Evolutionary conservation across 2,888 invertebrate species (phyloP).

Genomic region (Acrobasis consociella): DNA sequence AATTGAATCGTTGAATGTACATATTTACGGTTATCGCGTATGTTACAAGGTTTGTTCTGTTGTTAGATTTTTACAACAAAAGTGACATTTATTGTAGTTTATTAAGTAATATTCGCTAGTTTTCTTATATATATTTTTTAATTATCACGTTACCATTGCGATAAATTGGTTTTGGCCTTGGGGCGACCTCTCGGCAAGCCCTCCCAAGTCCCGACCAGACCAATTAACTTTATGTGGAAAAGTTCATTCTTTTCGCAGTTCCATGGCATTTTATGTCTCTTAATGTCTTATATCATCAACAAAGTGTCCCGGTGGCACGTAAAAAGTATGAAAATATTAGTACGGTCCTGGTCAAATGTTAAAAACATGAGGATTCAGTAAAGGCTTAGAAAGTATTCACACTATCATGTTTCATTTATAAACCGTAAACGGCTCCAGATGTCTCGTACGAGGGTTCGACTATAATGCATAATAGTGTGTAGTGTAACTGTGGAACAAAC

Average conservation of each 20-base stretch:
- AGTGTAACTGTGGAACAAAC: conserved; percentile 19
- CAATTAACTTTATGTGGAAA: conserved; percentile 39
- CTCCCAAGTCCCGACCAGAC: conserved; percentile 28
- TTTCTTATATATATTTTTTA: conserved; percentile 25
- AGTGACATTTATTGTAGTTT: conserved; percentile 18
- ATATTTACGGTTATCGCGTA: conserved; percentile 8
- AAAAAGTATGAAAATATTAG: background rate
- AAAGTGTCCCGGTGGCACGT: background rate
- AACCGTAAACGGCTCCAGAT: conserved; percentile 30
- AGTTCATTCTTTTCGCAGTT: conserved; percentile 28
- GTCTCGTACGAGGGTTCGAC: conserved; percentile 25
- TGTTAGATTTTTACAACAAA: conserved; percentile 20
- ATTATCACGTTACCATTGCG: conserved; percentile 26
- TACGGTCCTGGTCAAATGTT: conserved; percentile 2
- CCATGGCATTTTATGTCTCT: conserved; percentile 22
- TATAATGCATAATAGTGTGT: conserved; percentile 32
- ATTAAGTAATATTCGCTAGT: conserved; percentile 22
- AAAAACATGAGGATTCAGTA: conserved; percentile 29
- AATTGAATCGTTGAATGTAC: conserved; percentile 28
- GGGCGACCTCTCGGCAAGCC: conserved; percentile 27
- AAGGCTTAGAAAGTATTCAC: conserved; percentile 32
- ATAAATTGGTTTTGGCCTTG: conserved; percentile 33
- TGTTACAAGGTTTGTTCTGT: conserved; percentile 7
- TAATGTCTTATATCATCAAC: conserved; percentile 16
- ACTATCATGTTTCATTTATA: conserved; percentile 38